Evolutionary conservation across 2,797 vertebrate genomes (phyloP).

Genomic region (Salarias fasciatus): DNA sequence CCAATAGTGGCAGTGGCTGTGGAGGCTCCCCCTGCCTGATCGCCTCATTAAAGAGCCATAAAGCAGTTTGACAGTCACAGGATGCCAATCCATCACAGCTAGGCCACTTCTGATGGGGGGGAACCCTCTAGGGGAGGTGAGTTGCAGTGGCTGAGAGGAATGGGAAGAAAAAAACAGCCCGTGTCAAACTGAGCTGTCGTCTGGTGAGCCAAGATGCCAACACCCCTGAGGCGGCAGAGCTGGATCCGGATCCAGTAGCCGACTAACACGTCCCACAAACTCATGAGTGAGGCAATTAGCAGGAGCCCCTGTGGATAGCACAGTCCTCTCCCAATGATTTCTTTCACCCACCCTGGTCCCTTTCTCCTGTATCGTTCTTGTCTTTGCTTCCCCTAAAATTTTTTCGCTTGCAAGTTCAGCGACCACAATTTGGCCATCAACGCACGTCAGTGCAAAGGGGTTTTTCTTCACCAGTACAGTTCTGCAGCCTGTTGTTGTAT

Average conservation of each 20-base stretch:
- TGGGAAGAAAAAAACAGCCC: constrained; percentile 35
- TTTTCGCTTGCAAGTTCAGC: constrained; percentile 38
- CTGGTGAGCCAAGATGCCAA: constrained; percentile 77
- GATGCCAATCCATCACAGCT: constrained; percentile 84
- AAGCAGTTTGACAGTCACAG: constrained; percentile 82
- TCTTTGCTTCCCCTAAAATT: constrained; percentile 38
- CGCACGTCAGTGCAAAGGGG: constrained; percentile 23
- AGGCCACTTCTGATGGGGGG: constrained; percentile 71
- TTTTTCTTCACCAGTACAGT: constrained; percentile 17
- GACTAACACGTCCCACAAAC: constrained; percentile 75
- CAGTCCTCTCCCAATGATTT: constrained; percentile 69
- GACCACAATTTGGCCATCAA: constrained; percentile 47
- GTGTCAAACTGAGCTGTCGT: constrained; percentile 79
- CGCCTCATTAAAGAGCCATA: constrained; percentile 83
- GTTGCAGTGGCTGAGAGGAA: constrained; percentile 59
- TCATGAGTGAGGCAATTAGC: constrained; percentile 83
- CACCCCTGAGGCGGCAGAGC: constrained; percentile 73
- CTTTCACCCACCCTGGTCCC: constrained; percentile 9
- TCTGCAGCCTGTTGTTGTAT: constrained; percentile 34
- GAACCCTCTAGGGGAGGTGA: constrained; percentile 68
- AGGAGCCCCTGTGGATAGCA: constrained; percentile 77
- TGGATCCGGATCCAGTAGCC: constrained; percentile 77
- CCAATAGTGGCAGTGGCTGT: constrained; percentile 41
- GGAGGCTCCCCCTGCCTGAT: constrained; percentile 61
- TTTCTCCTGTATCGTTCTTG: background rate